Percentiles rank a stretch among this genome's conserved stretches.
phyloP scores from a whole-genome alignment of 2,797 vertebrate species.

The Petrocephalus schoutedeni region DNA sequence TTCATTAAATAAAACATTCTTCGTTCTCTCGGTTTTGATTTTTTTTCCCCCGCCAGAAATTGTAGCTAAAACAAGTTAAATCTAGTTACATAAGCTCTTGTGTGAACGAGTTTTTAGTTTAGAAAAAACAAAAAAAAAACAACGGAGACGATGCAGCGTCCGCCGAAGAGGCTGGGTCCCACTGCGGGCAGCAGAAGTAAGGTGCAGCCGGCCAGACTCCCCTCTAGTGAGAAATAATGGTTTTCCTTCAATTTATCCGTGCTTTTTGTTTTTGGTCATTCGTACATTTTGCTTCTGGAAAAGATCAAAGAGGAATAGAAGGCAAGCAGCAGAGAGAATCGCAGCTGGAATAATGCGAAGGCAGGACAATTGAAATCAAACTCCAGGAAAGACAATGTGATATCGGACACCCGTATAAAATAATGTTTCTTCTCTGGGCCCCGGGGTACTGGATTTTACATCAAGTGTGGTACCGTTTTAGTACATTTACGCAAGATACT shows the following conservation, averaged over 20 bases:
- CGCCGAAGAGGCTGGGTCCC: not conserved
- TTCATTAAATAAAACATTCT: conserved; percentile 20
- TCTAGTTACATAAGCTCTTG: not conserved
- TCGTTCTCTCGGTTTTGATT: not conserved
- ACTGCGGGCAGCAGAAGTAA: not conserved
- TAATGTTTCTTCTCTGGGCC: not conserved
- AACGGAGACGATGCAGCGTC: not conserved
- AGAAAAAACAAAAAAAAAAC: not conserved
- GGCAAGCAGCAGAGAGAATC: not conserved
- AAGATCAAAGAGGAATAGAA: not conserved
- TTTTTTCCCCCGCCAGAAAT: conserved; percentile 2
- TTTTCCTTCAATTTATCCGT: not conserved
- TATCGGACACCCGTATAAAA: not conserved
- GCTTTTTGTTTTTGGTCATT: conserved; percentile 5
- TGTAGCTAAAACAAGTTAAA: conserved; percentile 15
- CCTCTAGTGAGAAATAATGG: not conserved
- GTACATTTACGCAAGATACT: not conserved
- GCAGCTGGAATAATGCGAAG: not conserved
- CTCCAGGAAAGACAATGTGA: conserved; percentile 6
- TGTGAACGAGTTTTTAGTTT: not conserved
- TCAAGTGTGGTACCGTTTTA: not conserved
- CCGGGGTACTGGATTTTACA: not conserved
- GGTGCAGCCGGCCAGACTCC: not conserved
- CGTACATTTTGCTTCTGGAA: not conserved
- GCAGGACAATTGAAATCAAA: not conserved